Evolutionary conservation across 2,797 vertebrate genomes (phyloP).

Genomic region (Scolopax rusticola): DNA sequence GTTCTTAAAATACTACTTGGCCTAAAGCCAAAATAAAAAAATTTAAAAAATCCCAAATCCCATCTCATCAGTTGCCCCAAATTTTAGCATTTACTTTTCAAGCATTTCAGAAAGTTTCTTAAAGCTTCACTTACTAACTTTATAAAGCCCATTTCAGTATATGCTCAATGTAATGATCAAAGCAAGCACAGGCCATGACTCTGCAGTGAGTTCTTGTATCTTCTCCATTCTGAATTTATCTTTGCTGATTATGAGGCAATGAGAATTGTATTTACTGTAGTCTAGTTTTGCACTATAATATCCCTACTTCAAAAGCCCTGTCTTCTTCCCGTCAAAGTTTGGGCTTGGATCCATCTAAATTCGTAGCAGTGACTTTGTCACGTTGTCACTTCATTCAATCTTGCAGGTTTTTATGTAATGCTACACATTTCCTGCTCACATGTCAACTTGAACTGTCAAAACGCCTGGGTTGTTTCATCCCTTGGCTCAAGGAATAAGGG

Average conservation of each 20-base stretch:
- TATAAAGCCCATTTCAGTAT: neutral
- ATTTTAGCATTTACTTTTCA: neutral
- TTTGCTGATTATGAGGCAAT: neutral
- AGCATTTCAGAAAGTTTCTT: slow-evolving; percentile 7
- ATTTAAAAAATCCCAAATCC: neutral
- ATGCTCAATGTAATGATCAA: accelerated
- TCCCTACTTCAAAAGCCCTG: neutral
- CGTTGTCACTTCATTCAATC: neutral
- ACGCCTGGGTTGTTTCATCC: neutral
- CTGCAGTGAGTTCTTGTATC: neutral
- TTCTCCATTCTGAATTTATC: neutral
- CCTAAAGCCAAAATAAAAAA: neutral
- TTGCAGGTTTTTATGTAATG: neutral
- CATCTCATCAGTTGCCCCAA: neutral
- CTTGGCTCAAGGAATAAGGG: neutral
- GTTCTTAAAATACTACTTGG: slow-evolving; percentile 51
- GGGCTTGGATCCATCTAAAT: neutral
- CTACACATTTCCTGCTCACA: neutral
- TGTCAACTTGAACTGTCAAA: neutral
- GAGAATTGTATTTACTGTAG: accelerated
- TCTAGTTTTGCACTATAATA: neutral
- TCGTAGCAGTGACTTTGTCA: neutral
- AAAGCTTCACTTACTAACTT: neutral
- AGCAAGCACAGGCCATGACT: neutral
- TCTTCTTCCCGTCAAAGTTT: neutral